Evolutionary conservation across 2,888 invertebrate genomes (phyloP), one percentile per base, ranked within the genome.

Genomic region (Scrobipalpa costella): DNA sequence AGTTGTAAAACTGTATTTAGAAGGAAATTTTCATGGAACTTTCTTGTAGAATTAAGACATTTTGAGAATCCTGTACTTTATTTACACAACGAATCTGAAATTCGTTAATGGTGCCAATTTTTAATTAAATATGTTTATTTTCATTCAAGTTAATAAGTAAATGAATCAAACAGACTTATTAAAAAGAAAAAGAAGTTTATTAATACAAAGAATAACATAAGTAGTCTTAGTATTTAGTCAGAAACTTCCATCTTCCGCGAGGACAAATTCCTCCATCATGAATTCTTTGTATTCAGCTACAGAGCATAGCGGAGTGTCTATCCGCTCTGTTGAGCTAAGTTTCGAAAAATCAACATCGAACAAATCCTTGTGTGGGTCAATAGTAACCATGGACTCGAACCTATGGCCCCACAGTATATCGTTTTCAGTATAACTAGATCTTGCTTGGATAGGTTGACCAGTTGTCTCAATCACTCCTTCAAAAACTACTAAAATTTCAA

Each of bases 401-500:
- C 96, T 92, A 78, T 97, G 96, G 0, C 97, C 97, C 97, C 98
- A 98, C 0, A 96, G 85, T 63, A 98, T 95, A 80, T 98, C 97
- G 59, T 91, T 92, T 2, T 95, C 94, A 3, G 97, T 92, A 71
- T 96, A 98, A 75, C 97, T 97, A 0, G 96, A 95, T 63, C 96
- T 92, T 0, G 96, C 96, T 83, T 96, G 96, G 0, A 96, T 94
- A 0, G 95, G 94, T 77, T 95, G 96, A 0, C 96, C 96, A 0
- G 98, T 98, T 0, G 97, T 97, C 81, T 98, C 98, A 44, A 96
- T 95, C 0, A 96, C 95, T 0, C 98, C 98, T 88, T 98, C 98
- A 36, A 98, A 93, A 52, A 98, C 95, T 2, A 96, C 96, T 55
- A 98, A 94, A 77, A 98, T 92, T 90, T 98, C 95, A 76, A 98